Base-by-base conservation (phyloP, 2,113 vertebrate genomes). In the Aplodontia rufa region DNA sequence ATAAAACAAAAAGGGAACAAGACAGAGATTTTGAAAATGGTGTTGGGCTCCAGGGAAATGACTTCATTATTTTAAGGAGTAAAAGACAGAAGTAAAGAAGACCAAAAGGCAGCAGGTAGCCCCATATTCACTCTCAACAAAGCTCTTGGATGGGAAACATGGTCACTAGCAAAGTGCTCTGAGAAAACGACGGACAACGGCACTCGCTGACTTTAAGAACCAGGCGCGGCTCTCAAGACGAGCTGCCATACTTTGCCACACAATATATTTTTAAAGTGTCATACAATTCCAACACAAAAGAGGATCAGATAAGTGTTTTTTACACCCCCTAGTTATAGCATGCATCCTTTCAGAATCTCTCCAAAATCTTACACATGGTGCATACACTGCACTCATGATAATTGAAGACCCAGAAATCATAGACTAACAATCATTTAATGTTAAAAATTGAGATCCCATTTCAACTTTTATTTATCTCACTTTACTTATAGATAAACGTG, bases 1-100 rank as follows among this genome's bases (percentile, higher is more conserved):
- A 97, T 95, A 97, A 97, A 97, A 87, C 45, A 82, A 95, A 74
- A 69, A 84, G 75, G 12, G 17, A 55, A 58, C 20, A 62, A 51
- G 35, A 85, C 84, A 72, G 71, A 96, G 95, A 98, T 76, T 74
- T 53, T 74, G 80, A 94, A 95, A 68, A 53, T 85, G 87, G 51
- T 20, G 5, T 19, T 55, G 85, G 76, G 78, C 84, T 64, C 3
- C 40, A 75, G 13, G 22, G 20, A 22, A 86, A 58, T 14, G 32
- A 82, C 37, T 87, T 60, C 92, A 47, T 49, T 95, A 55, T 92
- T 90, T 35, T 89, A 13, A 69, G 32, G 37, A 24, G 93, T 88
- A 80, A 91, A 35, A 80, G 72, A 97, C 45, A 88, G 87, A 96
- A 94, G 55, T 24, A 83, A 87, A 60, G n/a, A 64, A 64, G 13